Evolutionary conservation across 1,140 invertebrate genomes (phyloP).

Genomic region (Limonius californicus): DNA sequence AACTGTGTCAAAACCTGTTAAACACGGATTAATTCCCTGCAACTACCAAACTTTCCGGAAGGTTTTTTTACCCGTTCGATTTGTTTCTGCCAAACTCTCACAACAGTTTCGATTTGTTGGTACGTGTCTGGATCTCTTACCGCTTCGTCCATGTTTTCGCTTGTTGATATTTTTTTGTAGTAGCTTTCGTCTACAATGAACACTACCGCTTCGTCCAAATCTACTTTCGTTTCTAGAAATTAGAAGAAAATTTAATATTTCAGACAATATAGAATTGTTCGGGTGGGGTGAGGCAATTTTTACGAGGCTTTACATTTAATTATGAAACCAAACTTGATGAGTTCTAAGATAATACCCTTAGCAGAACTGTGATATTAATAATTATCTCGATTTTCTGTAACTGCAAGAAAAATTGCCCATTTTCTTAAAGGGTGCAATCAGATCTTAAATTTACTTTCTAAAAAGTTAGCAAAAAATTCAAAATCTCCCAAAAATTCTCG

Average conservation of each 20-base stretch:
- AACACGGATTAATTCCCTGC: neutral
- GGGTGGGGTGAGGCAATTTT: no score
- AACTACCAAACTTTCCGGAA: no score
- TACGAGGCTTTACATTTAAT: no score
- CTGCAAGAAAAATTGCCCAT: no score
- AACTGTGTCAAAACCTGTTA: constrained; percentile 60
- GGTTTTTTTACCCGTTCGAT: no score
- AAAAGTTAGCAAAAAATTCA: constrained; percentile 52
- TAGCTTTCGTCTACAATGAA: constrained; percentile 57
- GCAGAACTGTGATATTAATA: no score
- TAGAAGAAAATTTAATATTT: no score
- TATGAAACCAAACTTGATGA: no score
- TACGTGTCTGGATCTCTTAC: constrained; percentile 52
- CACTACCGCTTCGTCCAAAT: constrained; percentile 53
- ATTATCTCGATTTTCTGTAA: no score
- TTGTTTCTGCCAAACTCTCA: constrained; percentile 60
- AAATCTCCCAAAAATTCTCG: constrained; percentile 56
- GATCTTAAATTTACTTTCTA: constrained; percentile 47
- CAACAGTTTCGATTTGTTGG: constrained; percentile 53
- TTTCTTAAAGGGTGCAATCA: constrained; percentile 26
- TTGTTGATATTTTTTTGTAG: constrained; percentile 43
- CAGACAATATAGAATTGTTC: no score
- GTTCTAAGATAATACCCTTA: no score
- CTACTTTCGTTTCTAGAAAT: constrained; percentile 56
- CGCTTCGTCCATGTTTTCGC: constrained; percentile 43